Evolutionary conservation across 2,113 vertebrate species (phyloP).

Genomic region (Poeciliopsis retropinna): DNA sequence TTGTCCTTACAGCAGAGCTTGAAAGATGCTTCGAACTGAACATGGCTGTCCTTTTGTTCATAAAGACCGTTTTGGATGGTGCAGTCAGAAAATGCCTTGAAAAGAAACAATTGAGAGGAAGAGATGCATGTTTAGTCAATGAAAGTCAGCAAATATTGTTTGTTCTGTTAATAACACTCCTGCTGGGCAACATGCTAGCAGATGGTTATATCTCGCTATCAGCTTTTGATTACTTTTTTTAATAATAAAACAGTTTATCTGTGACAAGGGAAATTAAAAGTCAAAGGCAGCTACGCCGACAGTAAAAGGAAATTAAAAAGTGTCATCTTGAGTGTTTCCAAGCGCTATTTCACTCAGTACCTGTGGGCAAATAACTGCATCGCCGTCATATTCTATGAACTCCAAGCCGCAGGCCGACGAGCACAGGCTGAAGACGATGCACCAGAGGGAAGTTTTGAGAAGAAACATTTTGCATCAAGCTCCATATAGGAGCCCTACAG

Average conservation of each 20-base stretch:
- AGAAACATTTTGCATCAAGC: conserved; percentile 46
- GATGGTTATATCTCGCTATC: neutral
- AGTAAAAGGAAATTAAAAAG: conserved; percentile 50
- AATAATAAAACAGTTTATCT: conserved; percentile 6
- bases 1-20: conserved; percentile 73
- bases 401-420: conserved; percentile 29
- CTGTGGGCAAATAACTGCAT: conserved; percentile 57
- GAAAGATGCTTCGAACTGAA: conserved; percentile 64
- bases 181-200: neutral
- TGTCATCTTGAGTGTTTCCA: neutral
- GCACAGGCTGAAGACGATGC: conserved; percentile 24
- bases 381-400: conserved; percentile 12
- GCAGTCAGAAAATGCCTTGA: conserved; percentile 68
- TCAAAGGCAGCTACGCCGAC: neutral
- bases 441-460: conserved; percentile 25
- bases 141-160: conserved; percentile 18
- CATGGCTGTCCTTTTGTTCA: conserved; percentile 6
- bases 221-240: conserved; percentile 32
- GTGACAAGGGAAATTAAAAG: conserved; percentile 31
- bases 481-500: neutral
- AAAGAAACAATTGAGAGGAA: neutral
- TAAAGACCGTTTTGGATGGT: conserved; percentile 29
- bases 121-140: neutral
- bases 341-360: conserved; percentile 24
- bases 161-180: neutral